Base-by-base conservation (phyloP, 2,113 vertebrate genomes). In the Phalacrocorax aristotelis region DNA sequence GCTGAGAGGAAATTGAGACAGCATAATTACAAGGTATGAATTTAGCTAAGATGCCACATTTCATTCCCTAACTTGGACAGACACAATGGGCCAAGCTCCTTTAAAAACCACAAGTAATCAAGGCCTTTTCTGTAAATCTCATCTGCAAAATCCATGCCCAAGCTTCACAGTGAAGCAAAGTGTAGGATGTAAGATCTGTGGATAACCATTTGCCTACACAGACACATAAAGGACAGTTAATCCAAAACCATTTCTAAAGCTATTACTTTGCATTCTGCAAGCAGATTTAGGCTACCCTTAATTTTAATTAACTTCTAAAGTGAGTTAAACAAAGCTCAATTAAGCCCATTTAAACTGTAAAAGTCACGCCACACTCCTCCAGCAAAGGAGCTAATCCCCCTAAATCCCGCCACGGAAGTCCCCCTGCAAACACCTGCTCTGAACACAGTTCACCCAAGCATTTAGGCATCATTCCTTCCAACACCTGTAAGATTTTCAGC, bases 1-100 rank as follows among this genome's bases (percentile, higher is more conserved):
- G 93, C 93, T 88, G 93, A 95, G 94, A 96, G 96, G 91, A 94
- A 94, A 95, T 42, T 65, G 84, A 97, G 91, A 95, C 88, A 65
- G 74, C 7, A 3, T 95, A 97, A 97, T 96, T 96, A 97, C 82
- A 94, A 96, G 91, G 95, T 85, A 84, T 68, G 87, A 87, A 79
- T 85, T 82, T 34, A 97, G 83, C 81, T 76, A 95, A 92, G 78
- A 94, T 74, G 94, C 83, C 93, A 88, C 83, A 80, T 91, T 95
- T 93, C 62, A 18, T 71, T 89, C 69, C 87, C 54, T 49, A 49
- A 66, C 84, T 95, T 74, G 71, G 82, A 60, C 46, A 92, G 89
- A 61, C 87, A 94, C 78, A 96, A 95, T 70, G 66, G 87, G 78
- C 82, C 93, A 49, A 91, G 92, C 82, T 91, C 46, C 74, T 89